phyloP scores from a whole-genome alignment of 1,140 invertebrate genomes.

The Patella vulgata region DNA sequence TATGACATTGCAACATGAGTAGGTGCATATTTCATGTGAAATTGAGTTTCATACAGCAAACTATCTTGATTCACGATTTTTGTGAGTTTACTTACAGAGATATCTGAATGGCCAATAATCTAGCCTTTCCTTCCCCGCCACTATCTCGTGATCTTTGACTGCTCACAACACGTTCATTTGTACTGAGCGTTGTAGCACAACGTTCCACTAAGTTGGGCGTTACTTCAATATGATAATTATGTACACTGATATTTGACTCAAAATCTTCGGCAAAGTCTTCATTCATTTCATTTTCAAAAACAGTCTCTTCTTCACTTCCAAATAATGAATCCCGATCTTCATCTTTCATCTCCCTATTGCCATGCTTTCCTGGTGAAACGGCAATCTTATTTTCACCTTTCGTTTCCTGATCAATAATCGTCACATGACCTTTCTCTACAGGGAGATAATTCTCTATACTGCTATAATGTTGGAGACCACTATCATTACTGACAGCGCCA shows the following conservation, averaged over 20 bases:
- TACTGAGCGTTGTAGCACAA: conserved; percentile 60
- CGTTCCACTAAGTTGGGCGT: conserved; percentile 53
- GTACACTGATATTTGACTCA: conserved; percentile 51
- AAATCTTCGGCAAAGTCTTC: conserved; percentile 42
- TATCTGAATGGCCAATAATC: conserved; percentile 48
- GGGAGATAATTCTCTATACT: conserved; percentile 12
- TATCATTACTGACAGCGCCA: conserved; percentile 27
- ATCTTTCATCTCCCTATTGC: not conserved
- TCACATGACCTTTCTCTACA: conserved; percentile 23
- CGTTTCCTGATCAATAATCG: conserved; percentile 16
- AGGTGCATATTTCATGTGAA: too few relatives aligned
- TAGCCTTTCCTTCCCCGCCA: conserved; percentile 44
- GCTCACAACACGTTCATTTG: conserved; percentile 56
- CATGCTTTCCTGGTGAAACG: not conserved
- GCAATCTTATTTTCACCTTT: not conserved
- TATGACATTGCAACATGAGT: too few relatives aligned
- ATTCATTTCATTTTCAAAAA: conserved; percentile 4
- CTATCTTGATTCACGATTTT: too few relatives aligned
- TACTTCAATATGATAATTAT: conserved; percentile 57
- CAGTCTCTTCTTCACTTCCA: conserved; percentile 23
- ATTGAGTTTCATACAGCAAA: too few relatives aligned
- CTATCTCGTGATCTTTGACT: conserved; percentile 33
- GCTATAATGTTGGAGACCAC: conserved; percentile 23
- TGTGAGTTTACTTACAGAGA: conserved; percentile 45
- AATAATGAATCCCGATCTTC: conserved; percentile 8